Percentiles rank a stretch among this genome's conserved stretches.
These are phyloP conservation scores for Parazoanthus atlanticus DNA, from an alignment of 92 coral and sea anemone species.

Conservation along the genomic window DNA sequence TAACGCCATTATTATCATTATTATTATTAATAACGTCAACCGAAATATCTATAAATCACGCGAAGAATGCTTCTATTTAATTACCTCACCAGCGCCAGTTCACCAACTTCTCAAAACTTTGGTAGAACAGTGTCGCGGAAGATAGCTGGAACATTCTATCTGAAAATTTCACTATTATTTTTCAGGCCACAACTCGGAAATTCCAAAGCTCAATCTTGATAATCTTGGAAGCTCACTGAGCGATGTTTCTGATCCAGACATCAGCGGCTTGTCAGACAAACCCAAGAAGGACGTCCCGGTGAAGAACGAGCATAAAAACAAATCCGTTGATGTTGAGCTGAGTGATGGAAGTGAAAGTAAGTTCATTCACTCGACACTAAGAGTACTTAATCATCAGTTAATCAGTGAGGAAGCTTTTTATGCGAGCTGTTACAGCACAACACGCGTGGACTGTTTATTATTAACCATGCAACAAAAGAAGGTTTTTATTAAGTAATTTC, in stretches of 20 bases:
- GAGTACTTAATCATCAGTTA: too few relatives aligned
- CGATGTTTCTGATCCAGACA: conserved; percentile 93
- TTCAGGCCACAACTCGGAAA: conserved; percentile 16
- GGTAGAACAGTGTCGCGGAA: neutral
- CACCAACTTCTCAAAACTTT: too few relatives aligned
- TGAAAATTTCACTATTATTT: neutral
- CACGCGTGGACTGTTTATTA: too few relatives aligned
- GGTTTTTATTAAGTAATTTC: too few relatives aligned
- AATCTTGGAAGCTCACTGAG: conserved; percentile 83
- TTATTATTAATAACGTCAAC: too few relatives aligned
- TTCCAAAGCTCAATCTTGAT: conserved; percentile 69
- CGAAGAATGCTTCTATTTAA: too few relatives aligned
- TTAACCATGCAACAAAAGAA: too few relatives aligned
- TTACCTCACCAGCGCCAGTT: too few relatives aligned
- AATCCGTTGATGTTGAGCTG: conserved; percentile 33
- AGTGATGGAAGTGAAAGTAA: conserved; percentile 75
- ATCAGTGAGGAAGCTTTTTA: too few relatives aligned
- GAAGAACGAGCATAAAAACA: conserved; percentile 36
- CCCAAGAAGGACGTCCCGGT: conserved; percentile 37
- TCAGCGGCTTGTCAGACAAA: conserved; percentile 76
- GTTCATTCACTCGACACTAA: neutral
- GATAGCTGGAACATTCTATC: neutral
- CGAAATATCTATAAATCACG: too few relatives aligned
- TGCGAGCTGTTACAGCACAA: too few relatives aligned
- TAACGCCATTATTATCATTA: too few relatives aligned